Evolutionary conservation across 2,113 vertebrate genomes (phyloP), one percentile per base, ranked within the genome.

Genomic region (Herpailurus yagouaroundi): DNA sequence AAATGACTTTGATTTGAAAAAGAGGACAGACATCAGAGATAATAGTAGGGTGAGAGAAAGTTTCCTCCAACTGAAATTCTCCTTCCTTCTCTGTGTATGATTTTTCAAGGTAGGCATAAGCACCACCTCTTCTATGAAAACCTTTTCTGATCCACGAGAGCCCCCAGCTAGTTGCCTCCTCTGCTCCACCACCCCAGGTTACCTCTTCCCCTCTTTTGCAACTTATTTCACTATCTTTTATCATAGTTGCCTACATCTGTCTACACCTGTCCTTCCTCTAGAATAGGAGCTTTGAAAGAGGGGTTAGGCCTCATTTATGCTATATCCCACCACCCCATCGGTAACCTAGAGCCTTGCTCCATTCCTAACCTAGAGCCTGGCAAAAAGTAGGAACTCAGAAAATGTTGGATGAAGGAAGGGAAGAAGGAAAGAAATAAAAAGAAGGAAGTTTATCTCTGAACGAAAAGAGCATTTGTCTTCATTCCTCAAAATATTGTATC

Each of bases 1-100:
- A 89, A 93, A 85, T 66, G 60, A 86, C 15, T 12, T 79, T 88
- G 60, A 95, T 93, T 92, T 82, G 25, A 29, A 71, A 92, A 89
- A 82, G 48, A 86, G 29, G 36, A 89, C 76, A 9, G 36, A 89
- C 76, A 9, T 52, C 41, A 77, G 69, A 66, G 66, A 31, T 16
- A 11, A 64, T 23, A 57, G n/a, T 11, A 63, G 52, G 31, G 63
- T 41, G 25, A 88, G 29, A 73, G 33, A 79, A 91, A 36, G 9
- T 77, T 80, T 21, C 8, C 69, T 68, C 50, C 19, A 36, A 4
- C 16, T 31, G 57, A 85, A 87, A 41, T 77, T 29, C 15, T 52
- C 10, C 38, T 63, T 48, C 60, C 68, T 36, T 74, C 83, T 81
- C 57, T 74, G 36, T 50, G 52, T 74, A 1, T 79, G 85, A 27